phyloP scores from a whole-genome alignment of 1,140 invertebrate species.

The Varroa destructor region DNA sequence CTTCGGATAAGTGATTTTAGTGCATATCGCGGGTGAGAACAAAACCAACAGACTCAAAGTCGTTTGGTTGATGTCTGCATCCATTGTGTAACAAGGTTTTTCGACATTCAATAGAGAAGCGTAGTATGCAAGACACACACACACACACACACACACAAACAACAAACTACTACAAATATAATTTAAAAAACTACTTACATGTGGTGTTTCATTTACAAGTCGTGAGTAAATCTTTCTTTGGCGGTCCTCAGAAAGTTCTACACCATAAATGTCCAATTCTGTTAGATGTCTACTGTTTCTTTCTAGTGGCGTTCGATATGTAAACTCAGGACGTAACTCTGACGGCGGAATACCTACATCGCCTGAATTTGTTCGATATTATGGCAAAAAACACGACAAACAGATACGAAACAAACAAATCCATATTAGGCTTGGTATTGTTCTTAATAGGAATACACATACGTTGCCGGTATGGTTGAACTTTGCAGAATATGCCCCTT shows the following conservation, averaged over 20 bases:
- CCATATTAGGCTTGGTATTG: too few relatives aligned
- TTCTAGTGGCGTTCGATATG: background rate
- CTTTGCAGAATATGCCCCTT: background rate
- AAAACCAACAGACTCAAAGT: too few relatives aligned
- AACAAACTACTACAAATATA: too few relatives aligned
- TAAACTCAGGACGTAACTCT: conserved; percentile 11
- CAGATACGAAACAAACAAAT: background rate
- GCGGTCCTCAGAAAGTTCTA: conserved; percentile 6
- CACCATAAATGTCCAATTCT: conserved; percentile 5
- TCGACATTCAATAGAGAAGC: background rate
- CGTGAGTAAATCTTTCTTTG: conserved; percentile 12
- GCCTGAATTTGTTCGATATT: background rate
- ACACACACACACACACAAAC: too few relatives aligned
- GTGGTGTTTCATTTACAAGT: background rate
- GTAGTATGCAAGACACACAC: background rate
- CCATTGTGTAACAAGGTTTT: too few relatives aligned
- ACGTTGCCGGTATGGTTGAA: too few relatives aligned
- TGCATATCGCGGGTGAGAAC: too few relatives aligned
- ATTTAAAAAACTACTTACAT: background rate
- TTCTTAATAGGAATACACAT: too few relatives aligned
- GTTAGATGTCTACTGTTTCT: conserved; percentile 2
- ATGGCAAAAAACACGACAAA: too few relatives aligned
- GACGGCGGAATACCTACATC: conserved; percentile 10
- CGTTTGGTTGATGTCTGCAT: too few relatives aligned
- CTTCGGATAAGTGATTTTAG: too few relatives aligned